Evolutionary conservation across 1,140 invertebrate genomes (phyloP), one percentile per base, ranked within the genome.

Genomic region (Drosophila nebulosa): DNA sequence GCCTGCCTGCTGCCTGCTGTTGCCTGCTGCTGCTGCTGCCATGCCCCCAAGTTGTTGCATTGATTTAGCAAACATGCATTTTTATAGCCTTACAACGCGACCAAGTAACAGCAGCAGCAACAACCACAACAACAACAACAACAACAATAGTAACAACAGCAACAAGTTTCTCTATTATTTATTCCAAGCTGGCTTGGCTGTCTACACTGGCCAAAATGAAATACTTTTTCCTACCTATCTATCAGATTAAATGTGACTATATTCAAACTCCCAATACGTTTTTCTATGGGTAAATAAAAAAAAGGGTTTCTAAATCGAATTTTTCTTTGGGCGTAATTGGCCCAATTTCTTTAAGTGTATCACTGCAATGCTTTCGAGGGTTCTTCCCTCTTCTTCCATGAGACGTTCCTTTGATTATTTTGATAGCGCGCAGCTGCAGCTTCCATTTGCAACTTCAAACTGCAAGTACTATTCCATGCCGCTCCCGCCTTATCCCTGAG

Each of bases 41-140:
- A 78, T 89, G 85, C 85, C 84, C 79, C 76, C 85, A 80, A 89
- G 85, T 89, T 89, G 79, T 89, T 89, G 88, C 88, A 90, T 90
- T 90, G 88, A 88, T 90, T 84, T 90, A 90, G 80, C 83, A 88
- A 88, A 88, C 88, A 90, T 90, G 83, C 88, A 76, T 88, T 88
- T 88, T 88, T 88, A 88, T 88, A 88, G 83, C 83, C 83, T 85
- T 88, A 85, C 80, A 85, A 85, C 81, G 81, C 83, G 81, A 74
- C 78, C 83, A 88, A 75, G 51, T 61, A 76, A 75, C 73, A 76
- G 16, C 69, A 74, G 73, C 69, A 72, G 50, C 53, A 73, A 60
- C 71, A 74, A 67, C n/a, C n/a, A n/a, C 72, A 57, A 64, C 30
- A 32, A 32, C 30, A 32, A 12, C 30, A 32, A 32, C 30, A 30